Percentiles rank a stretch among this genome's conserved stretches.
Evolutionary conservation across 2,113 vertebrate genomes (phyloP).

Genomic region (Pterocles gutturalis): DNA sequence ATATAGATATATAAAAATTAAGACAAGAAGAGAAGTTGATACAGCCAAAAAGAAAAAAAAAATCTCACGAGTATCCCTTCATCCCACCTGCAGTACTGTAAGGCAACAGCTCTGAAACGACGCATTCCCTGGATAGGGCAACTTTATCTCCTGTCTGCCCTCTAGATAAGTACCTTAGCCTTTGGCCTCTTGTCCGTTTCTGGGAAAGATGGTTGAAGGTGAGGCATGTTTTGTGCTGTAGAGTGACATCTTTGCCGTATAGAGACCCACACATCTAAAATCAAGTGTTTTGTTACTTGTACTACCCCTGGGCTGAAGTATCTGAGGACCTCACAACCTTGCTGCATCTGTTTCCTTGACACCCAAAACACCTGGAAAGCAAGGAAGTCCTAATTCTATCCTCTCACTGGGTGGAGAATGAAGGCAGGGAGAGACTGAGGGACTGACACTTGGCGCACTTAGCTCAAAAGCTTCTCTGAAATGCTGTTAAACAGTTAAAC

Average conservation of each 20-base stretch:
- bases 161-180: background rate
- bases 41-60: background rate
- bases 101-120: background rate
- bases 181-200: background rate
- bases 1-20: background rate
- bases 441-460: background rate
- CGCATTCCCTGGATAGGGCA: background rate
- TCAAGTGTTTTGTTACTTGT: background rate
- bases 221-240: background rate
- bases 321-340: background rate
- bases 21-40: background rate
- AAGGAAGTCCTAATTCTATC: background rate
- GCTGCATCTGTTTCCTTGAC: background rate
- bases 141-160: background rate
- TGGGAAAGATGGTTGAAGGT: background rate
- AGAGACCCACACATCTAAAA: background rate
- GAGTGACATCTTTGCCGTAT: background rate
- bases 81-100: background rate
- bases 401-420: background rate
- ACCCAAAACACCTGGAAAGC: background rate
- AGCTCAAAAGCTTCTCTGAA: background rate
- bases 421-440: background rate
- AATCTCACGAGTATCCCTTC: background rate
- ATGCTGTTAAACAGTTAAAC: background rate
- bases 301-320: background rate